Percentiles rank a stretch among this genome's conserved stretches.
Evolutionary conservation across 2,888 invertebrate genomes (phyloP).

Genomic region (Apoda limacodes): DNA sequence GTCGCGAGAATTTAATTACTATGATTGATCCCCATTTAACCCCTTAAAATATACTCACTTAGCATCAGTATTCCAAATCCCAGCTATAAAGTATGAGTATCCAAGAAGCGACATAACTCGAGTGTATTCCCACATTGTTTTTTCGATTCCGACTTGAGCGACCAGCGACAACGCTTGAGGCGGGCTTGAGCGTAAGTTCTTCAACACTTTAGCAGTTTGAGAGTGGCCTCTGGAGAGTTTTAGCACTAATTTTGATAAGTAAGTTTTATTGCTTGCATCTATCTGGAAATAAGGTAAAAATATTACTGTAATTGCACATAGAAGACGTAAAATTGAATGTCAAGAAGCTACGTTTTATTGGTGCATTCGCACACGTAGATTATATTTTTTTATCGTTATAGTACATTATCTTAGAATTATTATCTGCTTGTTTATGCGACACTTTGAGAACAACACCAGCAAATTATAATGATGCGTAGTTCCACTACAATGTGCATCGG

Average conservation of each 20-base stretch:
- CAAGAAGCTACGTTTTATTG: no score
- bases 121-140: conserved; percentile 63
- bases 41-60: conserved; percentile 37
- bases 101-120: conserved; percentile 53
- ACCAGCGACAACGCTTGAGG: conserved; percentile 53
- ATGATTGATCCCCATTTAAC: no score
- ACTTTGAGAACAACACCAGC: no score
- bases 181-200: conserved; percentile 45
- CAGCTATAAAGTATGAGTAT: conserved; percentile 57
- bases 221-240: conserved; percentile 59
- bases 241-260: conserved; percentile 51
- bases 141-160: conserved; percentile 55
- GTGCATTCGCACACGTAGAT: no score
- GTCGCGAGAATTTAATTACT: no score
- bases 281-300: conserved; percentile 35
- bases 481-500: no score
- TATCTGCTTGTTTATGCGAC: no score
- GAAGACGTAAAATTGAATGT: no score
- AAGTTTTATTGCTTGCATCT: conserved; percentile 60
- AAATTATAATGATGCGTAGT: no score
- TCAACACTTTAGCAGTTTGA: conserved; percentile 48
- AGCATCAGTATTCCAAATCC: conserved; percentile 53
- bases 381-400: no score
- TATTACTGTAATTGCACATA: no score
- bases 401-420: no score